Percentiles rank a stretch among this genome's conserved stretches.
Evolutionary conservation across 2,888 invertebrate species (phyloP).

Genomic region (Cosmia pyralina): DNA sequence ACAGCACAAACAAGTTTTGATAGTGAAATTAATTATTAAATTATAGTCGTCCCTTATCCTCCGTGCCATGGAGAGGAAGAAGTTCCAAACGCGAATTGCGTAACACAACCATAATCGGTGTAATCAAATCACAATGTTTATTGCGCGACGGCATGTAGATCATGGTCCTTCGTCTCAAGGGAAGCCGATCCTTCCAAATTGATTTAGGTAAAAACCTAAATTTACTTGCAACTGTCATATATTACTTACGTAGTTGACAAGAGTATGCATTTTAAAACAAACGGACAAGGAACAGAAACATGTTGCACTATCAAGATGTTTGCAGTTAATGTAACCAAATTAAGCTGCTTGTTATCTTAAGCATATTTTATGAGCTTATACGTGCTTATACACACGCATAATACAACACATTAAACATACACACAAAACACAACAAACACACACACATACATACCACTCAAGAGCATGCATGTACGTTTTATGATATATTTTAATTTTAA

Average conservation of each 20-base stretch:
- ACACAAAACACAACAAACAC: too few species aligned
- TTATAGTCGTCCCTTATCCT: background rate
- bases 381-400: too few species aligned
- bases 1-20: constrained; percentile 49
- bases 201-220: background rate
- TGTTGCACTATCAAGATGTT: background rate
- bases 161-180: background rate
- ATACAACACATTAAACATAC: too few species aligned
- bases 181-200: background rate
- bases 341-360: background rate
- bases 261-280: background rate
- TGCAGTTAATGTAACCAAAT: background rate
- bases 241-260: background rate
- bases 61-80: constrained; percentile 6
- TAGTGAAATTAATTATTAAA: constrained; percentile 22
- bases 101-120: constrained; percentile 13
- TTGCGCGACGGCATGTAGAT: background rate
- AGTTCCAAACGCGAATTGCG: constrained; percentile 19
- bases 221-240: background rate
- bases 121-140: constrained; percentile 15
- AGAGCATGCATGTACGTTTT: too few species aligned
- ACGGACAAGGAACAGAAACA: background rate
- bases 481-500: too few species aligned
- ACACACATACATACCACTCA: too few species aligned
- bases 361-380: background rate